Conservation (phyloP, 2,888 invertebrate species). For the Fragum whitleyi region DNA sequence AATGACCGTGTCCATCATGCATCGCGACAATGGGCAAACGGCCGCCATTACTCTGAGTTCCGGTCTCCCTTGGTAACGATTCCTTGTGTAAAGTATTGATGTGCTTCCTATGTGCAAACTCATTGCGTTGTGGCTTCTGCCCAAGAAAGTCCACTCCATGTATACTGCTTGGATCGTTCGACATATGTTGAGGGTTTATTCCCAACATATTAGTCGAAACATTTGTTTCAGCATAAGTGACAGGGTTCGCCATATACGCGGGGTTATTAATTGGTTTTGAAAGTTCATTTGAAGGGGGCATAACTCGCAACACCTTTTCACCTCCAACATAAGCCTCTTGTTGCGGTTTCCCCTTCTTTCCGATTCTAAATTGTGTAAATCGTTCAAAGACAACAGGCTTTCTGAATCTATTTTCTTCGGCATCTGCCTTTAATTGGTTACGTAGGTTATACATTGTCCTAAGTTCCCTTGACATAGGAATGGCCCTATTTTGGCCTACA, state of each 20-base stretch:
- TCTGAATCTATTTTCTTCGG: conserved; percentile 9
- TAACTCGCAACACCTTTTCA: background rate
- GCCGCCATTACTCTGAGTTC: background rate
- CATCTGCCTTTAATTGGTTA: background rate
- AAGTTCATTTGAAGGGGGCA: background rate
- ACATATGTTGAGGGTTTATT: background rate
- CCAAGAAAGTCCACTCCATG: conserved; percentile 14
- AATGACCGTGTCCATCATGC: background rate
- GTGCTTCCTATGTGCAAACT: conserved; percentile 12
- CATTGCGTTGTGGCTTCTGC: conserved; percentile 13
- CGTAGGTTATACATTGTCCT: background rate
- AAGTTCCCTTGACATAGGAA: background rate
- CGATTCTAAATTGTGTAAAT: background rate
- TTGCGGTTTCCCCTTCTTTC: background rate
- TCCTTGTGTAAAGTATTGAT: conserved; percentile 1
- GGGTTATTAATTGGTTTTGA: background rate
- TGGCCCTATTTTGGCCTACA: background rate
- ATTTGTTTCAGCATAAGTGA: background rate
- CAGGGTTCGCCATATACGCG: background rate
- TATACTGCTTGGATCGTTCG: background rate
- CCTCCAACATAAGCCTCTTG: background rate
- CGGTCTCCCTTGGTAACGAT: background rate
- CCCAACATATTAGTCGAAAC: background rate
- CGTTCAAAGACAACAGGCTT: conserved; percentile 17
- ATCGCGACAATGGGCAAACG: background rate